Evolutionary conservation across 2,113 vertebrate species (phyloP).

Genomic region (Taurulus bubalis): DNA sequence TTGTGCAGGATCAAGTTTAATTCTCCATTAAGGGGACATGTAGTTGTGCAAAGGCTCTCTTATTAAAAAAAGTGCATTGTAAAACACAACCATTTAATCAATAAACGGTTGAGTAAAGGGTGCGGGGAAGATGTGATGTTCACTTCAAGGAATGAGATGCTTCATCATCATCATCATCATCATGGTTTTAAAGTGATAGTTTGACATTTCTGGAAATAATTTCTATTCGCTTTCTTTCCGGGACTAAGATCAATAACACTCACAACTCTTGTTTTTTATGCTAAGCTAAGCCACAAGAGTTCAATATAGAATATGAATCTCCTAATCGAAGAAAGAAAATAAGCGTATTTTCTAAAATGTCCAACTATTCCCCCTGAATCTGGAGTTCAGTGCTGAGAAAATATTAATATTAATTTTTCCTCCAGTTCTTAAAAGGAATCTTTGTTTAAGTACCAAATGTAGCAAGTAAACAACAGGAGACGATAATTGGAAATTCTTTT

Average conservation of each 20-base stretch:
- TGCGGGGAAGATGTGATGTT: too few species aligned
- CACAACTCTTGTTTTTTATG: too few species aligned
- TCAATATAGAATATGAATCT: too few species aligned
- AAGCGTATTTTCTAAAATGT: neutral
- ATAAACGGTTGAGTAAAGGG: too few species aligned
- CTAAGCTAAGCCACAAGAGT: too few species aligned
- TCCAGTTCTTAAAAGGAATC: neutral
- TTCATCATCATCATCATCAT: too few species aligned
- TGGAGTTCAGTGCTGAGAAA: neutral
- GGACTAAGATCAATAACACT: too few species aligned
- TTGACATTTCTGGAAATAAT: neutral
- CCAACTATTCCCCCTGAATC: neutral
- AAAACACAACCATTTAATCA: neutral
- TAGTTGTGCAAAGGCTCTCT: neutral
- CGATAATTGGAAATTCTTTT: neutral
- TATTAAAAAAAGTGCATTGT: neutral
- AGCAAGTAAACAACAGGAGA: conserved; percentile 5
- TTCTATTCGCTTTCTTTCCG: too few species aligned
- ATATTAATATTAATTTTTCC: neutral
- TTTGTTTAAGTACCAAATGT: neutral
- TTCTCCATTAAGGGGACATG: too few species aligned
- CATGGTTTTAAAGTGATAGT: neutral
- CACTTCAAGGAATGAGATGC: too few species aligned
- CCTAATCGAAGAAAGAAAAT: too few species aligned
- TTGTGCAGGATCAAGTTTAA: neutral